Evolutionary conservation across 2,888 invertebrate species (phyloP).

Genomic region (Proisotoma minuta): DNA sequence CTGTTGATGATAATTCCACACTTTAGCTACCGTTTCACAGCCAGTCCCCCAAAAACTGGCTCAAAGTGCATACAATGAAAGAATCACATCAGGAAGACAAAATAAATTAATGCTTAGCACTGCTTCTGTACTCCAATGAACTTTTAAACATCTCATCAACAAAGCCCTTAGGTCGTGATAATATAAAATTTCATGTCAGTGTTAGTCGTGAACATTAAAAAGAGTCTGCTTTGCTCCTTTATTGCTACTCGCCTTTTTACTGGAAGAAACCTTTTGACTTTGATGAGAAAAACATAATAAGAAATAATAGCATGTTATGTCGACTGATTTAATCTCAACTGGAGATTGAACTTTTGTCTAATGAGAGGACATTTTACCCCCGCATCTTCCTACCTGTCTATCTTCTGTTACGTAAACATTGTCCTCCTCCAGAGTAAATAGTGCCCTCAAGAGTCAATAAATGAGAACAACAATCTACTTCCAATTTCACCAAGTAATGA

Average conservation of each 20-base stretch:
- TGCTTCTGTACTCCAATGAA: constrained; percentile 2
- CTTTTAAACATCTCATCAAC: constrained; percentile 6
- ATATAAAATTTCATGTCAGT: constrained; percentile 5
- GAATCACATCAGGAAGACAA: constrained; percentile 2
- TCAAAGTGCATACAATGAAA: neutral
- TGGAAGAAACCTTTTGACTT: too few species aligned
- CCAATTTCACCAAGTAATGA: constrained; percentile 9
- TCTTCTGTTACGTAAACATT: neutral
- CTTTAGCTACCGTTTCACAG: neutral
- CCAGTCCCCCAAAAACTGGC: constrained; percentile 1
- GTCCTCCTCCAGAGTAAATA: neutral
- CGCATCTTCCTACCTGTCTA: neutral
- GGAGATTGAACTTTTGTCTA: neutral
- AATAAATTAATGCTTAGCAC: neutral
- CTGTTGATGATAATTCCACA: neutral
- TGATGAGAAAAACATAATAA: neutral
- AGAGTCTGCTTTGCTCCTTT: neutral
- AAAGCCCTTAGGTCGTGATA: neutral
- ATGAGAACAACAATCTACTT: neutral
- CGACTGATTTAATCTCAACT: neutral
- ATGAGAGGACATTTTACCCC: neutral
- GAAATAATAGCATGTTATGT: neutral
- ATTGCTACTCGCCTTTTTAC: too few species aligned
- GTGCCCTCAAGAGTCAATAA: neutral
- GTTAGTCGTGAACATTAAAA: neutral